phyloP scores from a whole-genome alignment of 2,113 vertebrate genomes.

The Phyllostomus discolor region DNA sequence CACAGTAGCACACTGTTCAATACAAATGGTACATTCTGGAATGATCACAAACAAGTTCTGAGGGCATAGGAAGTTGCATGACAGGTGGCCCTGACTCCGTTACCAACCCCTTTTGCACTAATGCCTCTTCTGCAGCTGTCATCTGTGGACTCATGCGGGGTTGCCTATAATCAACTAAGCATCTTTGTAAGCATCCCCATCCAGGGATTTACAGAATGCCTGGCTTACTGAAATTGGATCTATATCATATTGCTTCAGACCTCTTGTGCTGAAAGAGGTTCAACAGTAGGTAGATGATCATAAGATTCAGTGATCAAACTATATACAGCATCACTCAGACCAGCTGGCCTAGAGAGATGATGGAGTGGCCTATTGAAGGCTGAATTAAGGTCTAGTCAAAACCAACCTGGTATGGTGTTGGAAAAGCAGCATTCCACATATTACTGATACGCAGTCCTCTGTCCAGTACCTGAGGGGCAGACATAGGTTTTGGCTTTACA shows the following conservation, averaged over 20 bases:
- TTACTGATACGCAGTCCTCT: neutral
- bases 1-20: neutral
- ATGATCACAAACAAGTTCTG: neutral
- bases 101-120: neutral
- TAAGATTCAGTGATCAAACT: neutral
- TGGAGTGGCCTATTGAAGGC: neutral
- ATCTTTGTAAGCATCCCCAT: neutral
- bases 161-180: neutral
- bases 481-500: neutral
- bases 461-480: neutral
- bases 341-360: conserved; percentile 10
- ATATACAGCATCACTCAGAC: neutral
- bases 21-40: neutral
- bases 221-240: neutral
- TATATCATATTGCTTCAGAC: neutral
- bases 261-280: neutral
- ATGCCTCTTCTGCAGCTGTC: neutral
- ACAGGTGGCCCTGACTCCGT: neutral
- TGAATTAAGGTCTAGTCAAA: conserved; percentile 29
- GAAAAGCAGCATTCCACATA: neutral
- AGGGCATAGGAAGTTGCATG: neutral
- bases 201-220: neutral
- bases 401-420: neutral
- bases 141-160: neutral
- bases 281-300: neutral